phyloP scores from a whole-genome alignment of 2,113 vertebrate species.

The crab-eating macaque (Macaca fascicularis) region DNA sequence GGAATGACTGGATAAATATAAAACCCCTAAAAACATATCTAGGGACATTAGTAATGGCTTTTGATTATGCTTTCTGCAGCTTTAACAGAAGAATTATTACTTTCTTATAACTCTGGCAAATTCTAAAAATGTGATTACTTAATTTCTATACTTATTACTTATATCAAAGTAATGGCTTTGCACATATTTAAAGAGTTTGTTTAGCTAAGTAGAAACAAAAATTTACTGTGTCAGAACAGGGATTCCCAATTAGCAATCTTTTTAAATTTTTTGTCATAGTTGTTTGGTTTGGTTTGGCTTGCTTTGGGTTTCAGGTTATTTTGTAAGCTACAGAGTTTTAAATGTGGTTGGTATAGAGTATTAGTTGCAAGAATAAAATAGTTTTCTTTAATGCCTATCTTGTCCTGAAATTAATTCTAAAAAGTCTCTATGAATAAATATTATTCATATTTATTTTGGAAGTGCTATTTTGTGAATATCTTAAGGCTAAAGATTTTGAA shows the following conservation, averaged over 20 bases:
- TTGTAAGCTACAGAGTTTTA: conserved; percentile 12
- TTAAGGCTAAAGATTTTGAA: not conserved
- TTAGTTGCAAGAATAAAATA: conserved; percentile 2
- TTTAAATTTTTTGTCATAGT: not conserved
- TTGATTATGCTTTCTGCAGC: not conserved
- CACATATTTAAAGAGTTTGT: not conserved
- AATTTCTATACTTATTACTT: not conserved
- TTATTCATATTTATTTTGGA: not conserved
- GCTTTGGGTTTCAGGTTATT: not conserved
- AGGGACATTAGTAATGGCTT: not conserved
- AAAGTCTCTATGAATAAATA: not conserved
- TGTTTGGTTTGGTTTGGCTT: not conserved
- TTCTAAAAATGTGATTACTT: not conserved
- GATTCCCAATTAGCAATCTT: not conserved
- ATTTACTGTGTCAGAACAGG: not conserved
- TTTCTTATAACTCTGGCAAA: not conserved
- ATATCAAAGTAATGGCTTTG: conserved; percentile 17
- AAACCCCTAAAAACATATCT: not conserved
- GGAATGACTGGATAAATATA: not conserved
- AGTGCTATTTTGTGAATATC: not conserved
- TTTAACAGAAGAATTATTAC: not conserved
- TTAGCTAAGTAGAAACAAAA: not conserved
- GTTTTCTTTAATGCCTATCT: not conserved
- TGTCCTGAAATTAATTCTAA: not conserved
- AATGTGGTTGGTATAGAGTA: not conserved